Conservation (phyloP, 2,113 vertebrate species). For the Mystacornis crossleyi region DNA sequence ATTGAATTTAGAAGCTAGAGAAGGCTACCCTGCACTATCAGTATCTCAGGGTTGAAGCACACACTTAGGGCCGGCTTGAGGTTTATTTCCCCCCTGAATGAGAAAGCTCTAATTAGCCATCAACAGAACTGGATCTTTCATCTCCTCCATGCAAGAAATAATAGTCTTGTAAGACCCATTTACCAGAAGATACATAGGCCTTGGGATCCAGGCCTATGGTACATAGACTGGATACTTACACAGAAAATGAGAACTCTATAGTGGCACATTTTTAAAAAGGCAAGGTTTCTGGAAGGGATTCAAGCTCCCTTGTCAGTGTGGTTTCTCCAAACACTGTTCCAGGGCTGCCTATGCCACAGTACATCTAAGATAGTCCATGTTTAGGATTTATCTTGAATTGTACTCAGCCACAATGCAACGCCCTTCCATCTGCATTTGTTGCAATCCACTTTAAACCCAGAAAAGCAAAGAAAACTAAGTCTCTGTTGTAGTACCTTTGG, state of each 20-base stretch:
- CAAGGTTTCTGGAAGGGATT: background rate
- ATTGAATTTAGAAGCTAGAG: constrained; percentile 29
- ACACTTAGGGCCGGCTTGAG: background rate
- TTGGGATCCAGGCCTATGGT: background rate
- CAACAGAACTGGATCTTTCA: background rate
- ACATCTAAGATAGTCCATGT: background rate
- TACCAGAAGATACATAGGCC: background rate
- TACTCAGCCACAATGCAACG: background rate
- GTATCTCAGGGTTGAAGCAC: background rate
- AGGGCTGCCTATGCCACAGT: background rate
- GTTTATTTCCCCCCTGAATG: background rate
- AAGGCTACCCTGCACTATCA: background rate
- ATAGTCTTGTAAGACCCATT: background rate
- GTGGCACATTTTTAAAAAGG: fast-evolving
- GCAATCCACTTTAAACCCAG: too few species aligned
- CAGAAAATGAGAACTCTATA: background rate
- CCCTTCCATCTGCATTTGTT: background rate
- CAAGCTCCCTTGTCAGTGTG: background rate
- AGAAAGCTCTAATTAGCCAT: background rate
- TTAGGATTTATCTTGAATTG: background rate
- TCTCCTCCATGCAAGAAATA: background rate
- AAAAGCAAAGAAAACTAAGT: too few species aligned
- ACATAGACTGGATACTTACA: background rate
- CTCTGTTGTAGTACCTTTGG: too few species aligned
- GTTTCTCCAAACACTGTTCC: background rate